phyloP scores from a whole-genome alignment of 35 echinoderm and acorn worm genomes.

The Chiridota heheva region DNA sequence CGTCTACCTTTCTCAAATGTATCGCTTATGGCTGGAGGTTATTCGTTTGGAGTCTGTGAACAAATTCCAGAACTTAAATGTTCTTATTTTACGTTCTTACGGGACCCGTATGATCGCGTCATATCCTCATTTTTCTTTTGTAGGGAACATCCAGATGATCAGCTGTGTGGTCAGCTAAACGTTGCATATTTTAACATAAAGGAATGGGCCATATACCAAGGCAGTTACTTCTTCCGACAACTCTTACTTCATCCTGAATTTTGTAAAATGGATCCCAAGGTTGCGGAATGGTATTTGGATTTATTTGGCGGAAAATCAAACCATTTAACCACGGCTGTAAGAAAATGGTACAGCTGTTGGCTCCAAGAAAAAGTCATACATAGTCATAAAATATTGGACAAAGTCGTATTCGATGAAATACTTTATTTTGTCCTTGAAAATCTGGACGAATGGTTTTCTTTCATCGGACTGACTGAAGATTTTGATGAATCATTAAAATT shows the following conservation, averaged over 20 bases:
- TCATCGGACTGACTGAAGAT: conserved; percentile 76
- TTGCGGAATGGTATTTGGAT: not conserved
- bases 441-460: conserved; percentile 81
- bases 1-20: no score
- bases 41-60: conserved; percentile 88
- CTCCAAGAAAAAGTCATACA: conserved; percentile 70
- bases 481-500: conserved; percentile 78
- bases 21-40: conserved; percentile 80
- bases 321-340: no score
- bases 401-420: no score
- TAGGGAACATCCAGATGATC: conserved; percentile 57
- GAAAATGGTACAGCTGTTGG: no score
- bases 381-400: conserved; percentile 23
- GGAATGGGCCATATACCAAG: conserved; percentile 92
- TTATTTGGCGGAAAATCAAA: not conserved
- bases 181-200: conserved; percentile 64
- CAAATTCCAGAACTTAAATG: conserved; percentile 39
- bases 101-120: conserved; percentile 83
- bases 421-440: conserved; percentile 60
- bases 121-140: conserved; percentile 88
- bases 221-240: conserved; percentile 89
- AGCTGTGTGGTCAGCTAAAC: conserved; percentile 74
- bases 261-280: conserved; percentile 36
- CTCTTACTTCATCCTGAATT: conserved; percentile 71
- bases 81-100: conserved; percentile 90